phyloP scores from a whole-genome alignment of 2,888 invertebrate species.

The Branchellion lobata region DNA sequence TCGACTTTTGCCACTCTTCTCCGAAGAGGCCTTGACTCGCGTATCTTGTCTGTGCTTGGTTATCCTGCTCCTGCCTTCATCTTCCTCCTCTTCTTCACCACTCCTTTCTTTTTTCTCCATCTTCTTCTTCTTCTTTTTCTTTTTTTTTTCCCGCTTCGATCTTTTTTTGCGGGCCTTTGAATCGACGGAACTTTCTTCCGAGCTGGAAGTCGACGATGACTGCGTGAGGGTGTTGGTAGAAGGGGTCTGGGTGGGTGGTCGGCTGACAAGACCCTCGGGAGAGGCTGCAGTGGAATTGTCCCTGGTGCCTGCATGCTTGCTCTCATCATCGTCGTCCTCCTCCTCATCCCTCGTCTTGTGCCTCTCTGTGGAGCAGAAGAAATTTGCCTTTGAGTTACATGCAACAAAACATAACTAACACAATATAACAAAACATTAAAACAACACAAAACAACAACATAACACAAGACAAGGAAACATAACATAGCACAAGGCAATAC shows the following conservation, averaged over 20 bases:
- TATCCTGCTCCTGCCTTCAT: constrained; percentile 17
- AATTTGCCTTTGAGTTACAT: too few species aligned
- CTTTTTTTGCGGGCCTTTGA: constrained; percentile 35
- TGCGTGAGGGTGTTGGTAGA: neutral
- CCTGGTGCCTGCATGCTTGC: too few species aligned
- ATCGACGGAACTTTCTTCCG: constrained; percentile 30
- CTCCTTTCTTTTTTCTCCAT: neutral
- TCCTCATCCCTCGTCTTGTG: too few species aligned
- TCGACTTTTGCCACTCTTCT: constrained; percentile 1
- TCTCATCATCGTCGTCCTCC: too few species aligned
- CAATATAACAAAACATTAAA: too few species aligned
- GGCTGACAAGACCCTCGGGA: neutral
- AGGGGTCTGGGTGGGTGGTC: neutral
- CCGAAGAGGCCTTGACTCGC: neutral
- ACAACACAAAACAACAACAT: too few species aligned
- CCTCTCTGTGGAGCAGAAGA: too few species aligned
- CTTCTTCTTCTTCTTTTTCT: neutral
- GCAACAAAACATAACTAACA: too few species aligned
- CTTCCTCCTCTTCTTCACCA: neutral
- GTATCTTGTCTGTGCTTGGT: constrained; percentile 26
- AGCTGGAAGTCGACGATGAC: too few species aligned
- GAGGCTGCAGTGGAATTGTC: too few species aligned
- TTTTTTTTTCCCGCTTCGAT: constrained; percentile 26
- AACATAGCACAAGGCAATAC: too few species aligned
- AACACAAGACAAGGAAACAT: too few species aligned